Conservation (phyloP, 53 echinoderm and acorn worm species). For the Hippasteria phrygiana region DNA sequence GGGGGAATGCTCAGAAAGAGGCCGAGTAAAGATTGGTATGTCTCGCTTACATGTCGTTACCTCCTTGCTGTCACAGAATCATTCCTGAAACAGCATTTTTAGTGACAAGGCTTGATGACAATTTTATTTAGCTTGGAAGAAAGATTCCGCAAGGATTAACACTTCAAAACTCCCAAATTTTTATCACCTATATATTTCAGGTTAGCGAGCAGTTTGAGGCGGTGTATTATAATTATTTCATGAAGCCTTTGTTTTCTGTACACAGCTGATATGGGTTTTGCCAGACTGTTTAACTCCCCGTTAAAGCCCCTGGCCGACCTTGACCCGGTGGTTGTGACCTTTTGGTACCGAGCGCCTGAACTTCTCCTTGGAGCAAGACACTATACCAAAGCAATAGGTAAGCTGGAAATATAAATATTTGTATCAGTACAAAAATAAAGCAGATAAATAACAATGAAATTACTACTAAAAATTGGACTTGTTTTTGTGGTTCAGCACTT, state of each 20-base stretch:
- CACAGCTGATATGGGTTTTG: slow-evolving; percentile 98
- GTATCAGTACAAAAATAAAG: no score
- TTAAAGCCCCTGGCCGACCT: slow-evolving; percentile 92
- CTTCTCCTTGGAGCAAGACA: slow-evolving; percentile 93
- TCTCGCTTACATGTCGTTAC: no score
- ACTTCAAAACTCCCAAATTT: no score
- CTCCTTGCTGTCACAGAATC: no score
- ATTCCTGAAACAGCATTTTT: background rate
- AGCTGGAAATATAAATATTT: background rate
- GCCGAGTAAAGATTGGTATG: slow-evolving; percentile 97
- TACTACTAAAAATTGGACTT: no score
- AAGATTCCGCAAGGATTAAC: no score
- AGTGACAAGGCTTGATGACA: no score
- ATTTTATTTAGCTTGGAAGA: no score
- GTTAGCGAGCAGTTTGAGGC: no score
- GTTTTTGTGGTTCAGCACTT: no score
- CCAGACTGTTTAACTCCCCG: slow-evolving; percentile 89
- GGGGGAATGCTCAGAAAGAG: slow-evolving; percentile 95
- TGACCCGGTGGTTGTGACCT: slow-evolving; percentile 97
- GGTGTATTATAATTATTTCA: background rate
- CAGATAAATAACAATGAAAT: no score
- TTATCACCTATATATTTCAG: no score
- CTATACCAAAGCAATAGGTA: slow-evolving; percentile 98
- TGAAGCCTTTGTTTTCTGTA: background rate
- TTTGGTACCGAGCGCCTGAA: slow-evolving; percentile 99